phyloP scores from a whole-genome alignment of 2,888 invertebrate genomes.

The Leptarthrus brevirostris region DNA sequence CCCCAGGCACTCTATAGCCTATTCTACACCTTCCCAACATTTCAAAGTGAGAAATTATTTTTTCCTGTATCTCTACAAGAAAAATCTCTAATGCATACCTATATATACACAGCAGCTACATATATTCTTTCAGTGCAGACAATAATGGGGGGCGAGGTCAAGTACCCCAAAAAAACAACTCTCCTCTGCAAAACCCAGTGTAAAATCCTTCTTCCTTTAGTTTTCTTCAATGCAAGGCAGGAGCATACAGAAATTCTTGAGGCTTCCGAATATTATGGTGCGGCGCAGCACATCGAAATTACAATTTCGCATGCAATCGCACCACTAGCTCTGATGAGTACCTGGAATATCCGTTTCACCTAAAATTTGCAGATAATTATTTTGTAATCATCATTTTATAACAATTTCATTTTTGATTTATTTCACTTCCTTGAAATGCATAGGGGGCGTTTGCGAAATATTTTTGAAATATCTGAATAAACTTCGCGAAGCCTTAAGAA shows the following conservation, averaged over 20 bases:
- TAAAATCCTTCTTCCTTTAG: background rate
- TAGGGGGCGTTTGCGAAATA: too few relatives aligned
- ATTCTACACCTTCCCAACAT: too few relatives aligned
- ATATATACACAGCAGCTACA: too few relatives aligned
- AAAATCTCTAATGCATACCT: too few relatives aligned
- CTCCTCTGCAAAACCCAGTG: constrained; percentile 7
- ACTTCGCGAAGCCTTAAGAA: too few relatives aligned
- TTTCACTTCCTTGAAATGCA: background rate
- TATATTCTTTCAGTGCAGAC: too few relatives aligned
- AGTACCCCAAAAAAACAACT: constrained; percentile 33
- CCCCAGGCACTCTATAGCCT: too few relatives aligned
- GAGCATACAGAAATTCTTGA: constrained; percentile 1
- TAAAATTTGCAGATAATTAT: constrained; percentile 40
- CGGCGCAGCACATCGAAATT: constrained; percentile 12
- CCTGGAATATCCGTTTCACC: constrained; percentile 14
- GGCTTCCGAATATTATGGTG: constrained; percentile 10
- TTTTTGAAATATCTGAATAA: too few relatives aligned
- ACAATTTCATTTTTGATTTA: constrained; percentile 44
- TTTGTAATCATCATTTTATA: constrained; percentile 45
- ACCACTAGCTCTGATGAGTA: constrained; percentile 3
- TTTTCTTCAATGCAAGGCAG: constrained; percentile 14
- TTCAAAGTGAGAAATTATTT: too few relatives aligned
- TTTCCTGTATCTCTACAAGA: too few relatives aligned
- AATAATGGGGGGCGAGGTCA: constrained; percentile 8
- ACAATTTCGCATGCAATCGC: constrained; percentile 33